Percentiles rank a stretch among this genome's conserved stretches.
phyloP scores from a whole-genome alignment of 2,797 vertebrate genomes.

The Sparidentex hasta region DNA sequence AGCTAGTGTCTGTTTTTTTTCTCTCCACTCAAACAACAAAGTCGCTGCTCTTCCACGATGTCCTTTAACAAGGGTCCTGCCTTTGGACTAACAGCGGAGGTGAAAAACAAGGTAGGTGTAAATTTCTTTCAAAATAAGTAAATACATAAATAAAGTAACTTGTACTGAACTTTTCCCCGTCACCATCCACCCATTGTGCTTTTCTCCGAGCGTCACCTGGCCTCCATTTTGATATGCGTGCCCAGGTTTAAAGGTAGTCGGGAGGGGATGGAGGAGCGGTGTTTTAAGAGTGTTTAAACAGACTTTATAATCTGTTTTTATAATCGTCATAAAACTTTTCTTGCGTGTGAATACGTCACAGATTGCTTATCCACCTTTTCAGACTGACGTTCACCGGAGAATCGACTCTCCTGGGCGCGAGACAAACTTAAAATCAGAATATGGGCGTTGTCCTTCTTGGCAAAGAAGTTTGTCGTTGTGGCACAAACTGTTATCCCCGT shows the following conservation, averaged over 20 bases:
- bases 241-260: slow-evolving; percentile 25
- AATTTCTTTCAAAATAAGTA: neutral
- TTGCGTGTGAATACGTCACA: accelerated
- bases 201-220: slow-evolving; percentile 53
- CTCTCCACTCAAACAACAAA: neutral
- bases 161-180: slow-evolving; percentile 5
- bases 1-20: neutral
- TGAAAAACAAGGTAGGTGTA: slow-evolving; percentile 83
- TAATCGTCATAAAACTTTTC: accelerated
- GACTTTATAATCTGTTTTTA: neutral
- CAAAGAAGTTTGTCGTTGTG: slow-evolving; percentile 65
- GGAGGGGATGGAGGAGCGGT: neutral
- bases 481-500: slow-evolving; percentile 39
- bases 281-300: neutral
- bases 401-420: neutral
- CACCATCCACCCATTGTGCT: neutral
- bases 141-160: neutral
- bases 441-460: slow-evolving; percentile 77
- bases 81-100: slow-evolving; percentile 85
- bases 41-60: slow-evolving; percentile 68
- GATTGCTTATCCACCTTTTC: accelerated
- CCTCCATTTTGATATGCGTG: slow-evolving; percentile 64
- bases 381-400: no score
- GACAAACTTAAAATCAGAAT: slow-evolving; percentile 32
- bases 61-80: slow-evolving; percentile 82